These are phyloP conservation scores for Semicossyphus pulcher DNA, from an alignment of 2,113 vertebrate species.

Conservation along the genomic window DNA sequence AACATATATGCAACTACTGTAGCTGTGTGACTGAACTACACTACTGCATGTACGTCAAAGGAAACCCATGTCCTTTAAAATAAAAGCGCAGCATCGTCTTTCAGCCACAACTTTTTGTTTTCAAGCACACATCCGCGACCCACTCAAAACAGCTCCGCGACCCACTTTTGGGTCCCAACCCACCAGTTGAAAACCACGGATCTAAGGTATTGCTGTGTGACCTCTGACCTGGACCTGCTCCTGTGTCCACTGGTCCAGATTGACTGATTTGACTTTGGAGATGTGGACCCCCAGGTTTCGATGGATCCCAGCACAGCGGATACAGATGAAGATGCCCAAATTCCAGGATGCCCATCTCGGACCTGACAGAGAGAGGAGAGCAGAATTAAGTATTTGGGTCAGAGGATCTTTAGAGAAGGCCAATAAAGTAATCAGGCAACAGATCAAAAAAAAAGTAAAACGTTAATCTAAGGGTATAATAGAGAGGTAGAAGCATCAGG, in stretches of 20 bases:
- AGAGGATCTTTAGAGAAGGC: not conserved
- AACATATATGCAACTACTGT: too few species aligned
- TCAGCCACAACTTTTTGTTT: too few species aligned
- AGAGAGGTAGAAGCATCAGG: slow-evolving; percentile 8
- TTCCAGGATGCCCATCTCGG: slow-evolving; percentile 99
- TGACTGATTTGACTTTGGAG: slow-evolving; percentile 98
- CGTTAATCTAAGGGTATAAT: slow-evolving; percentile 2
- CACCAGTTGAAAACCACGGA: too few species aligned
- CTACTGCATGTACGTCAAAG: too few species aligned
- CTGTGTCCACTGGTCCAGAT: slow-evolving; percentile 98
- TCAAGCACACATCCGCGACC: too few species aligned
- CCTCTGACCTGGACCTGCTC: slow-evolving; percentile 95
- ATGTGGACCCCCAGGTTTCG: slow-evolving; percentile 98
- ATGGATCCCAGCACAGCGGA: slow-evolving; percentile 98
- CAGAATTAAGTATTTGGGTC: not conserved
- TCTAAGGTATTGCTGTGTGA: too few species aligned
- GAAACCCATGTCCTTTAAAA: too few species aligned
- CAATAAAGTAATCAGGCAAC: not conserved
- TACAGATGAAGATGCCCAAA: slow-evolving; percentile 96
- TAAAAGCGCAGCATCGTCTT: too few species aligned
- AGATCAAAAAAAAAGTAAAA: not conserved
- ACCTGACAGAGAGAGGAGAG: slow-evolving; percentile 77
- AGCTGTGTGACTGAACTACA: too few species aligned
- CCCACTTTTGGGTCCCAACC: too few species aligned
- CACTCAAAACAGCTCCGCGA: too few species aligned